Evolutionary conservation across 2,113 vertebrate genomes (phyloP).

Genomic region (Morone chrysops): DNA sequence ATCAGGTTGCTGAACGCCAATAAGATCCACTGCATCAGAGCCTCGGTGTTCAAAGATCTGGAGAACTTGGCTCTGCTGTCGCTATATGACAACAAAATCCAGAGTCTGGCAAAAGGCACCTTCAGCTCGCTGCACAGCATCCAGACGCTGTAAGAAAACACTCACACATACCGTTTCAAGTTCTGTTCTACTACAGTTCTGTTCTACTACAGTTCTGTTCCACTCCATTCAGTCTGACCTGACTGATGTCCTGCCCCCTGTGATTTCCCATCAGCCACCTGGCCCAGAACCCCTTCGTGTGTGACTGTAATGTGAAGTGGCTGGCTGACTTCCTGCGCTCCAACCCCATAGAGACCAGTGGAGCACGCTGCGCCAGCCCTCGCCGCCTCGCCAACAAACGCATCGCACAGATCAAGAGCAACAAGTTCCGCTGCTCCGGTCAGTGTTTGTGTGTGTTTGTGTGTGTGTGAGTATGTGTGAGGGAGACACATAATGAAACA

Average conservation of each 20-base stretch:
- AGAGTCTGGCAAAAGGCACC: constrained; percentile 94
- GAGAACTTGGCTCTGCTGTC: constrained; percentile 95
- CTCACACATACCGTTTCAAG: constrained; percentile 1
- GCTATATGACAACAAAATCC: constrained; percentile 98
- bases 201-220: neutral
- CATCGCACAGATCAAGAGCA: constrained; percentile 98
- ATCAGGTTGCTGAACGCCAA: constrained; percentile 94
- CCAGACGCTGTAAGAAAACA: constrained; percentile 91
- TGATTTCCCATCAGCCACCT: constrained; percentile 87
- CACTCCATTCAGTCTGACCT: constrained; percentile 13
- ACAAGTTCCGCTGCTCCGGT: constrained; percentile 98
- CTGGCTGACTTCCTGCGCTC: constrained; percentile 94
- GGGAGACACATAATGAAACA: neutral
- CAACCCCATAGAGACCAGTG: constrained; percentile 96
- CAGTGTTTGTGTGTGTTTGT: constrained; percentile 42
- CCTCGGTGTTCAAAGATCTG: constrained; percentile 91
- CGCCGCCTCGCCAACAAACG: constrained; percentile 97
- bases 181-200: neutral
- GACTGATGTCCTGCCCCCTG: constrained; percentile 28
- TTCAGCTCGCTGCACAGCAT: constrained; percentile 92
- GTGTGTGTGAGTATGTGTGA: neutral
- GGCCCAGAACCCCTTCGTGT: constrained; percentile 98
- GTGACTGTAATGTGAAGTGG: constrained; percentile 98
- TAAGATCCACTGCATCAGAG: constrained; percentile 95
- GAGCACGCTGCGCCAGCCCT: constrained; percentile 95